phyloP scores from a whole-genome alignment of 2,797 vertebrate species.

The Muscicapa striata region DNA sequence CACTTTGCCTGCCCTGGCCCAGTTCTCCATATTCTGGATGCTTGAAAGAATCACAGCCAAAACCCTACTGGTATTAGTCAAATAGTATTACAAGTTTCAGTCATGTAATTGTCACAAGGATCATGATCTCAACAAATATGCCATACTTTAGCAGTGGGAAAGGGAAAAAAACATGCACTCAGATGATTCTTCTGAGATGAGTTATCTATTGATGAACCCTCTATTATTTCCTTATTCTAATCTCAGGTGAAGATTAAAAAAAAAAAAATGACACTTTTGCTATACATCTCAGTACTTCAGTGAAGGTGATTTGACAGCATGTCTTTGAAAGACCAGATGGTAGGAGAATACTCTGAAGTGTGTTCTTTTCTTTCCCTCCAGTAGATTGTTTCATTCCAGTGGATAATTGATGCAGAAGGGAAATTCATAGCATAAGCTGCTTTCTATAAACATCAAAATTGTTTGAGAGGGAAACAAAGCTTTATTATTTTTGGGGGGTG shows the following conservation, averaged over 20 bases:
- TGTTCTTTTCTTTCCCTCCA: background rate
- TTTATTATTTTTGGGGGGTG: background rate
- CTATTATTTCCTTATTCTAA: background rate
- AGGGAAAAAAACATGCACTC: background rate
- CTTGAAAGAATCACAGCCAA: background rate
- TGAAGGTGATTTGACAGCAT: conserved; percentile 36
- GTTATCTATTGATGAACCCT: background rate
- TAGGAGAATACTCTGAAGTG: conserved; percentile 33
- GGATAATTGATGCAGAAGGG: conserved; percentile 7
- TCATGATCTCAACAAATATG: background rate
- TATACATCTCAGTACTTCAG: background rate
- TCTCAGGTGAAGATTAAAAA: background rate
- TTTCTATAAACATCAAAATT: background rate
- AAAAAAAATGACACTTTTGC: background rate
- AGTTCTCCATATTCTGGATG: background rate
- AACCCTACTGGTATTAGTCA: background rate
- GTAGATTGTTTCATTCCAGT: conserved; percentile 16
- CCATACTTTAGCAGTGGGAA: background rate
- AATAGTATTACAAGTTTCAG: fast-evolving
- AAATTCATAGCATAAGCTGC: background rate
- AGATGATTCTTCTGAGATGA: background rate
- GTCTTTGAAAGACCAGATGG: conserved; percentile 31
- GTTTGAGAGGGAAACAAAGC: background rate
- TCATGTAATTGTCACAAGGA: background rate
- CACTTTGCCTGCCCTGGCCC: background rate